These are phyloP conservation scores for Syngnathus floridae DNA, from an alignment of 2,113 vertebrate species.

Conservation along the genomic window DNA sequence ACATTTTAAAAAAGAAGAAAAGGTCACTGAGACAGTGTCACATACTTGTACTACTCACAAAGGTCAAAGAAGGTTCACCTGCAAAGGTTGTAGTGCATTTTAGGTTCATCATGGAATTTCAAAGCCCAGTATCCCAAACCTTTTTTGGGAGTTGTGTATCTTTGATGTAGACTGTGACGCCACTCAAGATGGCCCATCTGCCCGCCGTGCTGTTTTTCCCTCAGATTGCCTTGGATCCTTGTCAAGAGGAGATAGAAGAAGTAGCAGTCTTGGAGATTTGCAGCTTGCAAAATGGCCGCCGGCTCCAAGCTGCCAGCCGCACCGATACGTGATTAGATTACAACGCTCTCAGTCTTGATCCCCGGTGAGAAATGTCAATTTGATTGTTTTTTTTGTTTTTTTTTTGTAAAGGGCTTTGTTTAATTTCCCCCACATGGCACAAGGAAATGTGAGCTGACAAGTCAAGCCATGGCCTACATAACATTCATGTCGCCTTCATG, in stretches of 20 bases:
- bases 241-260: not conserved
- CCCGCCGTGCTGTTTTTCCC: conserved; percentile 9
- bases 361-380: conserved; percentile 15
- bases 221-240: not conserved
- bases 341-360: conserved; percentile 9
- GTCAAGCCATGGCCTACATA: not conserved
- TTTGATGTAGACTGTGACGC: conserved; percentile 6
- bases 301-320: conserved; percentile 1
- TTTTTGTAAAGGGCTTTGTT: conserved; percentile 3
- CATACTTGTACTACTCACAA: not conserved
- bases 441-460: not conserved
- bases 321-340: conserved; percentile 6
- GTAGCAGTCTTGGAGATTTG: not conserved
- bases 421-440: not conserved
- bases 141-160: not conserved
- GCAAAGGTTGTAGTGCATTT: not conserved
- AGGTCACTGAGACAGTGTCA: not conserved
- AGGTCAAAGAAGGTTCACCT: not conserved
- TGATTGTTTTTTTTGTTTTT: not conserved
- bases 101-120: not conserved
- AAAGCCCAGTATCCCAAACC: not conserved
- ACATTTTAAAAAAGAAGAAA: not conserved
- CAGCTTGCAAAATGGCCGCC: not conserved
- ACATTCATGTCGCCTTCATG: not conserved
- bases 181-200: conserved; percentile 4